Evolutionary conservation across 2,113 vertebrate species (phyloP).

Genomic region (Nerophis lumbriciformis): DNA sequence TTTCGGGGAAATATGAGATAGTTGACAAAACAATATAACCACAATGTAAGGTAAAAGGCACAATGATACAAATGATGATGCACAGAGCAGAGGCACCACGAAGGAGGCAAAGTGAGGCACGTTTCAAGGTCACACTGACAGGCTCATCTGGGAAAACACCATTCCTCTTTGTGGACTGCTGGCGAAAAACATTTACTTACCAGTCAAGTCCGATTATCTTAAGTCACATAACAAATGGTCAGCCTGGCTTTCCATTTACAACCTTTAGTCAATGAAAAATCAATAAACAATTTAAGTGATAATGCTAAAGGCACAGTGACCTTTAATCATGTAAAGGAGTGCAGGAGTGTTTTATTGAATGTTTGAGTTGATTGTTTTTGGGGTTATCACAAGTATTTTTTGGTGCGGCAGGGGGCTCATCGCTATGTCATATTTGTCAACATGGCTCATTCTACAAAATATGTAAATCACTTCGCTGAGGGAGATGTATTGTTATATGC

Average conservation of each 20-base stretch:
- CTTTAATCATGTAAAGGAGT: constrained; percentile 24
- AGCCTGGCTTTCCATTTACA: constrained; percentile 19
- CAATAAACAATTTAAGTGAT: constrained; percentile 55
- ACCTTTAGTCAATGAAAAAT: constrained; percentile 39
- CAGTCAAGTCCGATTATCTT: constrained; percentile 17
- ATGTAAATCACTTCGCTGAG: background rate
- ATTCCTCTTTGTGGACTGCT: background rate
- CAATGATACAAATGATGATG: background rate
- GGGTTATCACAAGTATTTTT: too few relatives aligned
- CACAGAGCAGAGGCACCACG: constrained; percentile 1
- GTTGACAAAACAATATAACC: background rate
- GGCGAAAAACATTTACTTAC: constrained; percentile 28
- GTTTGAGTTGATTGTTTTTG: background rate
- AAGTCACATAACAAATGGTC: constrained; percentile 15
- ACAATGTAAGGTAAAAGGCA: background rate
- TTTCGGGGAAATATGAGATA: background rate
- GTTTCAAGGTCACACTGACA: constrained; percentile 37
- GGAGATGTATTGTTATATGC: background rate
- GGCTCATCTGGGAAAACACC: constrained; percentile 6
- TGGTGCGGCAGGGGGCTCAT: too few relatives aligned
- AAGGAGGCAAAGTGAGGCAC: constrained; percentile 20
- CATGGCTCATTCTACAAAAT: background rate
- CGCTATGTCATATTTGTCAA: background rate
- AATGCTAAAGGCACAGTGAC: constrained; percentile 25
- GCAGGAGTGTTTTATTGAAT: background rate